Conservation (phyloP, 2,888 invertebrate species). For the Drosophila paranaensis region DNA sequence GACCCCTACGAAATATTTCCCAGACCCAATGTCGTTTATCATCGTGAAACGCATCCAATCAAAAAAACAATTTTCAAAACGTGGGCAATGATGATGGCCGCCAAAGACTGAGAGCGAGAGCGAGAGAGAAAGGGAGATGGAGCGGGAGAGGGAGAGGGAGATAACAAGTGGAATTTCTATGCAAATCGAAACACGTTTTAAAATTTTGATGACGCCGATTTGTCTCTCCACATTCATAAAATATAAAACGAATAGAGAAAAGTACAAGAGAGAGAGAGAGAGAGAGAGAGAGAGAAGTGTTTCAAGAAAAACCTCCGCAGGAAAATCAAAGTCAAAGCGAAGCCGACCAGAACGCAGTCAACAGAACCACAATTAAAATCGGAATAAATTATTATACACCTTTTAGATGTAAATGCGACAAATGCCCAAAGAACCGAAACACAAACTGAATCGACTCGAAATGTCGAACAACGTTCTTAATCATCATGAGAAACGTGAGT, state of each 20-base stretch:
- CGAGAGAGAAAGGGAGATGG: not conserved
- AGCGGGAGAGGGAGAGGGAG: constrained; percentile 18
- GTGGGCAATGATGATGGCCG: constrained; percentile 31
- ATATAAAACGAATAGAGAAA: not conserved
- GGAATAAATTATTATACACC: constrained; percentile 79
- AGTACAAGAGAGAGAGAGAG: not conserved
- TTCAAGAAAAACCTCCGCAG: constrained; percentile 40
- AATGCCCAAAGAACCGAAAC: constrained; percentile 38
- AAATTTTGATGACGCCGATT: constrained; percentile 83
- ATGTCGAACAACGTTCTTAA: constrained; percentile 32
- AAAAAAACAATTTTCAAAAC: constrained; percentile 12
- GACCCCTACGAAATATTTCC: constrained; percentile 28
- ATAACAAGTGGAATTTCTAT: constrained; percentile 67
- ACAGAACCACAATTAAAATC: constrained; percentile 69
- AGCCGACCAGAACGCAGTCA: constrained; percentile 41
- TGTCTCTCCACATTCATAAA: constrained; percentile 79
- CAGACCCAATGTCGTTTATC: constrained; percentile 56
- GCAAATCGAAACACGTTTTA: constrained; percentile 74
- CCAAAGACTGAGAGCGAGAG: not conserved
- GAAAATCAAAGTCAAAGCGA: constrained; percentile 52
- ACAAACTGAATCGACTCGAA: constrained; percentile 27
- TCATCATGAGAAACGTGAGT: constrained; percentile 49
- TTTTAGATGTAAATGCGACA: constrained; percentile 61
- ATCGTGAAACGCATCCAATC: constrained; percentile 36
- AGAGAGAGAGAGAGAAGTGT: constrained; percentile 34